Percentiles rank a stretch among this genome's conserved stretches.
Evolutionary conservation across 2,113 vertebrate genomes (phyloP).

Genomic region (Lethenteron camtschaticum): DNA sequence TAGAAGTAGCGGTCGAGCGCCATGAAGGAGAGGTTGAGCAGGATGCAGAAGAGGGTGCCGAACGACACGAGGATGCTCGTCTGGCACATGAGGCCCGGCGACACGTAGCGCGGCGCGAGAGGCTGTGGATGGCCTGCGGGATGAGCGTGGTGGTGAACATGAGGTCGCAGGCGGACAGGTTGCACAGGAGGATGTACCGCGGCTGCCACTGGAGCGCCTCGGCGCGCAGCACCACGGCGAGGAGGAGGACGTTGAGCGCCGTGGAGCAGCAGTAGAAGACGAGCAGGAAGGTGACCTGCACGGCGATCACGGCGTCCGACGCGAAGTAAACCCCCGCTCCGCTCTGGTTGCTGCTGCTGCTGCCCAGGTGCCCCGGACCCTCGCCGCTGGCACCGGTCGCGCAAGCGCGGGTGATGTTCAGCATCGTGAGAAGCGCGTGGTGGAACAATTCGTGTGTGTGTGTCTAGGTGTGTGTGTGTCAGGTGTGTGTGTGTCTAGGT

Average conservation of each 20-base stretch:
- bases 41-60: conserved; percentile 16
- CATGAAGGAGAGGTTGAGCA: conserved; percentile 21
- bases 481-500: too few species aligned
- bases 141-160: conserved; percentile 15
- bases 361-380: too few species aligned
- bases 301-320: too few species aligned
- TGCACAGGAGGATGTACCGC: conserved; percentile 17
- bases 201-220: conserved; percentile 19
- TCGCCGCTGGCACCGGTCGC: too few species aligned
- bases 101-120: conserved; percentile 13
- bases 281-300: too few species aligned
- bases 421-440: too few species aligned
- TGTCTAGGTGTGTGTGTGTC: too few species aligned
- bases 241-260: conserved; percentile 12
- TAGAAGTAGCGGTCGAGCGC: conserved; percentile 23
- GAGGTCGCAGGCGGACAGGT: conserved; percentile 18
- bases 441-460: too few species aligned
- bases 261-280: conserved; percentile 12
- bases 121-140: conserved; percentile 15
- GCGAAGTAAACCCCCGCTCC: too few species aligned
- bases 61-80: conserved; percentile 12
- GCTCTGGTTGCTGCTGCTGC: too few species aligned
- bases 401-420: too few species aligned
- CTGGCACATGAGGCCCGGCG: conserved; percentile 16
- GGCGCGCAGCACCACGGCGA: conserved; percentile 12